Evolutionary conservation across 1,140 invertebrate species (phyloP), one percentile per base, ranked within the genome.

Genomic region (Tachypleus tridentatus): DNA sequence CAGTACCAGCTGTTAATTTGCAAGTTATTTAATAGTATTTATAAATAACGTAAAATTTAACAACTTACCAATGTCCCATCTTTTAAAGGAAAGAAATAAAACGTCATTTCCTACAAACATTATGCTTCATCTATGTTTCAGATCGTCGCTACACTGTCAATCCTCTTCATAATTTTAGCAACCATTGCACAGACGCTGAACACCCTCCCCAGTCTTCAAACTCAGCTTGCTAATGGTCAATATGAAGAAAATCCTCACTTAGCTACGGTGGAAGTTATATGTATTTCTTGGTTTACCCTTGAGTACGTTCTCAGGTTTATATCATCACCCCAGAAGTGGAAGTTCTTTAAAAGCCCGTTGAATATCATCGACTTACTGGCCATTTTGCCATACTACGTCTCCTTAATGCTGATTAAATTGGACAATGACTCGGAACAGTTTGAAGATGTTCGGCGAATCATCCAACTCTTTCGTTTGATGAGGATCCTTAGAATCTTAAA

Each of bases 401-500:
- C 93, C 70, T 82, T 97, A 70, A 93, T 96, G 80, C 83, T 97
- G 70, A 86, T 95, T 77, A 96, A 95, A 80, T 62, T 65, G 29
- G 29, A 29, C 2, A 29, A 29, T 29, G 29, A 29, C 79, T 93
- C 87, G 73, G 91, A 95, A 80, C 63, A 68, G 63, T 94, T 97
- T 80, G 91, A 96, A 83, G 93, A 97, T 80, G 93, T 97, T 73
- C 87, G 94, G 75, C 85, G 93, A 73, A 91, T 99, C 71, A 94
- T 99, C 74, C 95, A 98, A 83, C 93, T 99, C 76, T 98, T 99
- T 83, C 86, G 97, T 77, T 97, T 99, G 76, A 98, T 99, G 92
- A 85, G 97, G 78, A 98, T 99, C 76, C 83, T 99, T 73, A 85
- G 97, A 78, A 98, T 99, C 76, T 84, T 99, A 74, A 99, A 99